phyloP scores from a whole-genome alignment of 2,113 vertebrate species.

The Oryzias woworae region DNA sequence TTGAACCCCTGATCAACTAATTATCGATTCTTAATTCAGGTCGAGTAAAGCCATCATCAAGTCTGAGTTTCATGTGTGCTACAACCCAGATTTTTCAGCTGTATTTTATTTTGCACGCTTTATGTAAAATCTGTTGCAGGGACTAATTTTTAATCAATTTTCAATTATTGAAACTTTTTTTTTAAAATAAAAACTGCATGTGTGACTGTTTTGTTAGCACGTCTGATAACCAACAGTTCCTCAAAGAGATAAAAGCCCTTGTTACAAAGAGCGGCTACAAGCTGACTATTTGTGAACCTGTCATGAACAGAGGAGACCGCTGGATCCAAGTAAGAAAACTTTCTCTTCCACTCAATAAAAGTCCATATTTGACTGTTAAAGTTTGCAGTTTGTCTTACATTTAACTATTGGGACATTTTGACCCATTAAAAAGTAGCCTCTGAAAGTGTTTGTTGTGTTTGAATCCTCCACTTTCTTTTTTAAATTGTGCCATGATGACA shows the following conservation, averaged over 20 bases:
- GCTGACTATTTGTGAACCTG: constrained; percentile 80
- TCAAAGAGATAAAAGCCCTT: constrained; percentile 82
- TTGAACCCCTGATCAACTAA: no score
- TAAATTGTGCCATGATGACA: no score
- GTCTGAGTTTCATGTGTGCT: no score
- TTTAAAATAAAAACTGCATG: neutral
- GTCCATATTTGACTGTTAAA: neutral
- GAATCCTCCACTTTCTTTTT: no score
- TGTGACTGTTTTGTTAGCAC: constrained; percentile 71
- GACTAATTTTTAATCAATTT: no score
- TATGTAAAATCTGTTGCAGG: no score
- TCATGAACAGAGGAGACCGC: constrained; percentile 86
- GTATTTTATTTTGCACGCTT: no score
- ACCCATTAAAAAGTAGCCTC: neutral
- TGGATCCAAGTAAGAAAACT: constrained; percentile 88
- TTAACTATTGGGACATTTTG: neutral
- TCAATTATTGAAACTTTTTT: neutral
- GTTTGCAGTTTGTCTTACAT: no score
- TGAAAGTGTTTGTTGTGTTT: neutral
- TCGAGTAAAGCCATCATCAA: no score
- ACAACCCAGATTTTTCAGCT: no score
- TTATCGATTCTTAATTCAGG: no score
- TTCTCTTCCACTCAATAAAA: neutral
- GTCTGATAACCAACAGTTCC: constrained; percentile 85
- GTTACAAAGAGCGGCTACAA: constrained; percentile 74